Conservation (phyloP, 2,888 invertebrate species). For the Polymixis flavicincta region DNA sequence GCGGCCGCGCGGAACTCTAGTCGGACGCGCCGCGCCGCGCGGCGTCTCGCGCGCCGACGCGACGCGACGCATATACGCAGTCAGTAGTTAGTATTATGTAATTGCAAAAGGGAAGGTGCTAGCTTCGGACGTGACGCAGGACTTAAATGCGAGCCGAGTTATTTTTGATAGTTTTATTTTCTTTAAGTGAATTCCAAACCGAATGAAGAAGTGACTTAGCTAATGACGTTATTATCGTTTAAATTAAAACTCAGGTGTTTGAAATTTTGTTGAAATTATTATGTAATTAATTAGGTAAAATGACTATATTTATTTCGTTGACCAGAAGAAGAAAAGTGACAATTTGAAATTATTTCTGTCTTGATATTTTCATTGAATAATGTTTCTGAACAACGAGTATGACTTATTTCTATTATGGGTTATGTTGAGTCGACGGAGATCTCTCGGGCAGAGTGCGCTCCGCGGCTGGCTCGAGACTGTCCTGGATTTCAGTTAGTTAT, state of each 20-base stretch:
- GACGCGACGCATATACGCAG: slow-evolving; percentile 80
- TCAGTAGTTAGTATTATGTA: slow-evolving; percentile 90
- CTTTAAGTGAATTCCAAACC: slow-evolving; percentile 89
- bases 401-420: slow-evolving; percentile 80
- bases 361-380: slow-evolving; percentile 87
- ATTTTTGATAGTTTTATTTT: slow-evolving; percentile 91
- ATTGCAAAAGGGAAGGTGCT: slow-evolving; percentile 90
- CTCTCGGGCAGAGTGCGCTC: slow-evolving; percentile 67
- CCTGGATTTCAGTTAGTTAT: slow-evolving; percentile 42
- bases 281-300: slow-evolving; percentile 89
- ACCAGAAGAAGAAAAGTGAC: slow-evolving; percentile 82
- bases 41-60: slow-evolving; percentile 77
- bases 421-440: slow-evolving; percentile 75
- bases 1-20: slow-evolving; percentile 67
- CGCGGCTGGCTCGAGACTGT: slow-evolving; percentile 52
- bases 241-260: slow-evolving; percentile 87
- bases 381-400: slow-evolving; percentile 82
- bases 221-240: slow-evolving; percentile 87
- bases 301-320: slow-evolving; percentile 89
- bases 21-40: slow-evolving; percentile 72
- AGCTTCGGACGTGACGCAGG: slow-evolving; percentile 90
- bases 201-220: slow-evolving; percentile 87
- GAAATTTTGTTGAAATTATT: slow-evolving; percentile 90
- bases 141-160: slow-evolving; percentile 89
- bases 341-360: slow-evolving; percentile 90